A percentile compares a stretch with the other conserved stretches of the same genome.
These are phyloP conservation scores for Acestrorhynchus altus DNA, from an alignment of 2,797 vertebrate genomes.

Conservation along the genomic window DNA sequence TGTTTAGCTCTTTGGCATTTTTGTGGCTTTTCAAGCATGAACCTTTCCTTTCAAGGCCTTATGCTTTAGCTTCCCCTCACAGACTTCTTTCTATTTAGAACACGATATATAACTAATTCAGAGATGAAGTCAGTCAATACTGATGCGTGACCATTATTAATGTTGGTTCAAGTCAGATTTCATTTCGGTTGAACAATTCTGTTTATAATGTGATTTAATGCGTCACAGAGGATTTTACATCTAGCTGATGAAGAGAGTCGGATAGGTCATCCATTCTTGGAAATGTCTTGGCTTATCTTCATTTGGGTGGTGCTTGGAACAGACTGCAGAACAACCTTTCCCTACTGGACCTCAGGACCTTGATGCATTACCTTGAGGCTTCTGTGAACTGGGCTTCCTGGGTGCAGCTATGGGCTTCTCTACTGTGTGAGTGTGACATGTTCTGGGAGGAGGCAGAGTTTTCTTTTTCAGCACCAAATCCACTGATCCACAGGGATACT, in stretches of 20 bases:
- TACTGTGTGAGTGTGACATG: conserved; percentile 78
- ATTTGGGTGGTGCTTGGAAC: background rate
- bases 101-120: background rate
- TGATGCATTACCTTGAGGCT: conserved; percentile 82
- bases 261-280: background rate
- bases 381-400: conserved; percentile 78
- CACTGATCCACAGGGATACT: conserved; percentile 78
- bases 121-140: background rate
- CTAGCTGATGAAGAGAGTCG: background rate
- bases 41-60: conserved; percentile 4
- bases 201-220: background rate
- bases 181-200: background rate
- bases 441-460: conserved; percentile 67
- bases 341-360: too few relatives aligned
- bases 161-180: background rate
- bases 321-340: background rate
- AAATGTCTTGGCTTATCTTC: too few relatives aligned
- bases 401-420: conserved; percentile 73
- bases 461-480: conserved; percentile 77
- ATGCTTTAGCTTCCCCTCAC: background rate
- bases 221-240: background rate
- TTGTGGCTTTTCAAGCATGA: conserved; percentile 14
- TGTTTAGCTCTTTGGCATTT: conserved; percentile 1
- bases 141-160: background rate
- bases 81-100: background rate